These are phyloP conservation scores for Stenoptilia bipunctidactyla DNA, from an alignment of 2,888 invertebrate species.

Conservation along the genomic window DNA sequence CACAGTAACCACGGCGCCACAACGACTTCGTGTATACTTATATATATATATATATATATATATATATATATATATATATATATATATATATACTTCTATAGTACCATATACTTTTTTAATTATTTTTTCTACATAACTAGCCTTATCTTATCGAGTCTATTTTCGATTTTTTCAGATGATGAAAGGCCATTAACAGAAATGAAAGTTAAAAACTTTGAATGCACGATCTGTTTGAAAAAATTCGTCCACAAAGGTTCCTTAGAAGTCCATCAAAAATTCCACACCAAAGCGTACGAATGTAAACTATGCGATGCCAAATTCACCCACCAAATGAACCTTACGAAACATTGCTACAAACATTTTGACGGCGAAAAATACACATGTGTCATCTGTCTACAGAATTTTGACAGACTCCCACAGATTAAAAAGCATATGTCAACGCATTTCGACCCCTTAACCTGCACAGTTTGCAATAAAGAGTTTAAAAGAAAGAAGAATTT, in stretches of 20 bases:
- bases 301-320: conserved; percentile 34
- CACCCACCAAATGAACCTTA: conserved; percentile 39
- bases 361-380: conserved; percentile 27
- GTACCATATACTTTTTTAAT: too few relatives aligned
- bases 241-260: conserved; percentile 32
- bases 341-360: conserved; percentile 33
- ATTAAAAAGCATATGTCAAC: conserved; percentile 41
- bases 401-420: conserved; percentile 32
- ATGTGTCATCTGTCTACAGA: conserved; percentile 36
- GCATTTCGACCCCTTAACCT: conserved; percentile 44
- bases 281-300: conserved; percentile 40
- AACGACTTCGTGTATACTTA: too few relatives aligned
- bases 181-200: conserved; percentile 11
- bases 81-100: too few relatives aligned
- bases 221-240: conserved; percentile 25
- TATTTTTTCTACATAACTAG: too few relatives aligned
- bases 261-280: conserved; percentile 31
- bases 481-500: conserved; percentile 47
- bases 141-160: too few relatives aligned
- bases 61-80: too few relatives aligned
- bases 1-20: too few relatives aligned
- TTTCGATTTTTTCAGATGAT: conserved; percentile 18
- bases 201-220: conserved; percentile 20
- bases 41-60: too few relatives aligned
- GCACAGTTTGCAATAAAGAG: conserved; percentile 37